Base-by-base conservation (phyloP, 64 coral and sea anemone genomes). In the Platygyra sinensis region DNA sequence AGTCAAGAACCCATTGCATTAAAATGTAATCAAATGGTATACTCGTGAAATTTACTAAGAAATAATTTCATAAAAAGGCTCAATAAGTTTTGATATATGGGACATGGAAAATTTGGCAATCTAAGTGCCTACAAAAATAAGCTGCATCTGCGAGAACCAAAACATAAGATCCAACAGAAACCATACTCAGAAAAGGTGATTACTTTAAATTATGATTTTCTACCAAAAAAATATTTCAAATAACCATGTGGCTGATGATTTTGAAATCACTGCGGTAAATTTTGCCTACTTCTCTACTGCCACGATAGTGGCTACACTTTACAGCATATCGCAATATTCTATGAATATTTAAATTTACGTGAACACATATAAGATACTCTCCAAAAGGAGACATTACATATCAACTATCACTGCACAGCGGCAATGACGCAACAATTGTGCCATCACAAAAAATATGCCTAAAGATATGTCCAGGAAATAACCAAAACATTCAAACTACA, bases 241-340 rank as follows among this genome's bases (percentile, higher is more conserved):
- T n/a, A 69, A 69, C 24, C 22, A 24, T 69, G 0, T 24, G 9
- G 25, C 22, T 69, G 0, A 27, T 25, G 20, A n/a, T 24, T 24
- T n/a, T 29, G 65, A 67, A 65, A 62, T 61, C 18, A 81, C 20
- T 25, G 29, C 11, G 6, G 31, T 83, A 67, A 83, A 67, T 83
- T 24, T 71, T 83, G 30, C 60, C 29, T 85, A 85, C 36, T 69
- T 71, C 3, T 62, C 79, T 85, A 25, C 20, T 51, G 81, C 81
- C 81, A 85, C 81, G 72, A 67, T 49, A 22, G 81, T 85, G 81
- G 81, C 81, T 85, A 85, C 81, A 67, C 24, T 28, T 52, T 4
- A 85, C 67, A 72, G 32, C 42, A 25, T 51, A 51, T 28, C 29
- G 32, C 33, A 67, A 36, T 80, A 80, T 80, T 80, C 78, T 61